Conservation (phyloP, 2,888 invertebrate species). For the Platypus cylindrus region DNA sequence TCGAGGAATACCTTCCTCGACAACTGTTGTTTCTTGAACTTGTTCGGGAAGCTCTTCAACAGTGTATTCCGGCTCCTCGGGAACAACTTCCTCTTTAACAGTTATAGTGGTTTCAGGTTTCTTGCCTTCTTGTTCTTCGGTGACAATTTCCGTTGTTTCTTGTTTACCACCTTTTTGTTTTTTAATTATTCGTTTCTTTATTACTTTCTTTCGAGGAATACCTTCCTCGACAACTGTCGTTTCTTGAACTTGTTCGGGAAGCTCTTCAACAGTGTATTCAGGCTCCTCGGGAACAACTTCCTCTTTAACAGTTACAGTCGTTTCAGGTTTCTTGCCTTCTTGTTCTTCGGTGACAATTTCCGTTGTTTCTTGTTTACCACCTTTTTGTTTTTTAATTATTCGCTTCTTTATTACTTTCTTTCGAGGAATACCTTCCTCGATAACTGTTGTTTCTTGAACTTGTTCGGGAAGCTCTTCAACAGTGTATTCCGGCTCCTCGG, state of each 20-base stretch:
- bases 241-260: conserved; percentile 25
- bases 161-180: conserved; percentile 22
- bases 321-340: conserved; percentile 21
- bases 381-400: conserved; percentile 28
- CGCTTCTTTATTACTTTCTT: conserved; percentile 25
- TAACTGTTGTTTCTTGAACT: conserved; percentile 27
- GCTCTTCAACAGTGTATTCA: conserved; percentile 15
- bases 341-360: conserved; percentile 28
- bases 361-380: conserved; percentile 29
- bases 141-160: conserved; percentile 25
- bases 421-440: conserved; percentile 24
- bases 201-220: conserved; percentile 15
- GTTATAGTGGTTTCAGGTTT: conserved; percentile 23
- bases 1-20: conserved; percentile 17
- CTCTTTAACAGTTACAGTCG: conserved; percentile 33
- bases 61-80: conserved; percentile 8
- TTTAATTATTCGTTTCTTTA: conserved; percentile 28
- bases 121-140: conserved; percentile 28
- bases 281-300: conserved; percentile 13
- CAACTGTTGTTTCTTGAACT: conserved; percentile 21
- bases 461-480: conserved; percentile 22
- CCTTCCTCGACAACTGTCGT: conserved; percentile 19
- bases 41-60: conserved; percentile 16
- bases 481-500: conserved; percentile 15
- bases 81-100: conserved; percentile 12